These are phyloP conservation scores for Temnothorax unifasciatus DNA, from an alignment of 2,888 invertebrate species.

Conservation along the genomic window DNA sequence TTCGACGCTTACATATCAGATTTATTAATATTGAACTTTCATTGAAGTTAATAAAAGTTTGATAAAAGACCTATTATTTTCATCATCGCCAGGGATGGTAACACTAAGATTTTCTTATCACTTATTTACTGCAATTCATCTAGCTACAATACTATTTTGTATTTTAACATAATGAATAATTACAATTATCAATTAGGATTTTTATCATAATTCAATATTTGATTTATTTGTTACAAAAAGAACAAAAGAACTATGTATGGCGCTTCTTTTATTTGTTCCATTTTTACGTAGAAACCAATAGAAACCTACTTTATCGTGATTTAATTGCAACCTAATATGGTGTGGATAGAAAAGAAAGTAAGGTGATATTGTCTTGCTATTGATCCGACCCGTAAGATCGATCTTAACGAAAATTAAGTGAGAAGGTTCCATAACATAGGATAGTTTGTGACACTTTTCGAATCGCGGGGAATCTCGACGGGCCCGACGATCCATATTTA, in stretches of 20 bases:
- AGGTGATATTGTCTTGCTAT: slow-evolving; percentile 72
- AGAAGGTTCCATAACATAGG: slow-evolving; percentile 78
- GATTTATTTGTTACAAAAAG: neutral
- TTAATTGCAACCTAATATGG: slow-evolving; percentile 45
- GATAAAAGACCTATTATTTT: neutral
- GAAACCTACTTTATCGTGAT: neutral
- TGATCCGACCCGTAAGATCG: slow-evolving; percentile 76
- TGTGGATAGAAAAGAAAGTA: slow-evolving; percentile 63
- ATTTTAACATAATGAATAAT: neutral
- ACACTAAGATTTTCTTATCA: neutral
- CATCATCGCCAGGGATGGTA: neutral
- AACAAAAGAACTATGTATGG: neutral
- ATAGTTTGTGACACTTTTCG: slow-evolving; percentile 82
- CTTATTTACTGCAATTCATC: neutral
- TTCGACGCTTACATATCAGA: neutral
- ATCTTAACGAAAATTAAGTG: slow-evolving; percentile 81
- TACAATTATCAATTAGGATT: neutral
- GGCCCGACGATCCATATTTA: slow-evolving; percentile 79
- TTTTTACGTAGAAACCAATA: neutral
- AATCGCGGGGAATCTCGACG: slow-evolving; percentile 70
- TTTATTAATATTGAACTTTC: slow-evolving; percentile 22
- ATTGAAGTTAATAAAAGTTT: neutral
- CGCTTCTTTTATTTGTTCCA: neutral
- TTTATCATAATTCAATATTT: neutral
- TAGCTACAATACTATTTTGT: neutral